A percentile compares a stretch with the other conserved stretches of the same genome.
These are phyloP conservation scores for Platorchestia sp. DNA, from an alignment of 1,140 invertebrate genomes.

Conservation along the genomic window DNA sequence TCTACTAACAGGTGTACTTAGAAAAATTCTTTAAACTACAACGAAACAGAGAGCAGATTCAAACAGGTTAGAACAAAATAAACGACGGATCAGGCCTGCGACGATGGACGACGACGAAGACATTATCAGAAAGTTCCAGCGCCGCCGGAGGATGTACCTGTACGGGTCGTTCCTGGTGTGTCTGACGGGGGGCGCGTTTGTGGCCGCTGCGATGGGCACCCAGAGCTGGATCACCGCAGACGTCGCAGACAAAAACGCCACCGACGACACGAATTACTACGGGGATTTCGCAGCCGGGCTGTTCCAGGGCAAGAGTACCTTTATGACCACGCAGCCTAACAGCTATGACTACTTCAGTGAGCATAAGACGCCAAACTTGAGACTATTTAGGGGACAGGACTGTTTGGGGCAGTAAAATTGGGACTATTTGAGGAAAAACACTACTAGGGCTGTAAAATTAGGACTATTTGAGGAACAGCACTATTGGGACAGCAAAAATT, in stretches of 20 bases:
- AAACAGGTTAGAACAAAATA: not conserved
- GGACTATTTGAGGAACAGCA: no score
- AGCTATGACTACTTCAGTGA: conserved; percentile 2
- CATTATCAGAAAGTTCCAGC: conserved; percentile 53
- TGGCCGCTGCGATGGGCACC: not conserved
- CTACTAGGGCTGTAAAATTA: no score
- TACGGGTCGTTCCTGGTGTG: conserved; percentile 3
- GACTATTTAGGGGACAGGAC: no score
- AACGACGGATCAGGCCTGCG: not conserved
- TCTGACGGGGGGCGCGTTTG: not conserved
- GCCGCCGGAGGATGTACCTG: not conserved
- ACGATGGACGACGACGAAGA: not conserved
- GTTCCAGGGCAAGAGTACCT: not conserved
- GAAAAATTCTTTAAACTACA: no score
- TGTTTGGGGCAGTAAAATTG: no score
- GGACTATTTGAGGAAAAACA: no score
- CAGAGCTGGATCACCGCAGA: not conserved
- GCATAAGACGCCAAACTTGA: no score
- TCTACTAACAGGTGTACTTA: no score
- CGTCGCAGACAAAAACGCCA: not conserved
- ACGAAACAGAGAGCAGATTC: not conserved
- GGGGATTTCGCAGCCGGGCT: not conserved
- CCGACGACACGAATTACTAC: not conserved
- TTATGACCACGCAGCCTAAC: not conserved
- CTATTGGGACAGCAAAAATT: no score